Conservation (phyloP, 2,888 invertebrate genomes). For the Cancer borealis region DNA sequence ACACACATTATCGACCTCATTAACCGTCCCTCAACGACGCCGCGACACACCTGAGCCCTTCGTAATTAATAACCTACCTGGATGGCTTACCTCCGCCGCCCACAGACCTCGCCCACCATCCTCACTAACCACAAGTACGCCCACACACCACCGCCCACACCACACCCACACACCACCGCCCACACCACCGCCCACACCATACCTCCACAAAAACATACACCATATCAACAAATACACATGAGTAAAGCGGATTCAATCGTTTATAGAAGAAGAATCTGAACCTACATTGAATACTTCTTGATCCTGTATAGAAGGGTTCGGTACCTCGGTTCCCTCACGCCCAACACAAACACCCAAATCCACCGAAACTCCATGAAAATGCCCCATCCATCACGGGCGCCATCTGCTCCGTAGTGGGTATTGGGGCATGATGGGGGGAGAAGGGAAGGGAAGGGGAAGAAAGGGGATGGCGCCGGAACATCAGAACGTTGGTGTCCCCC, state of each 20-base stretch:
- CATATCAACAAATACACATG: not conserved
- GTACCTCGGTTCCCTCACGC: not conserved
- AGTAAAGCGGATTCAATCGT: not conserved
- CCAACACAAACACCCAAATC: constrained; percentile 58
- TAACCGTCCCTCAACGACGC: not conserved
- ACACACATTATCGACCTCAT: constrained; percentile 36
- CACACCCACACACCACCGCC: not conserved
- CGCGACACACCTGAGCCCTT: not conserved
- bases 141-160: not conserved
- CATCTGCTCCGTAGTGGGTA: constrained; percentile 20
- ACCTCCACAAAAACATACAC: not conserved
- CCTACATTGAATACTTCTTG: not conserved
- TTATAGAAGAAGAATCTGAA: not conserved
- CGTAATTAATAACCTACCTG: constrained; percentile 47
- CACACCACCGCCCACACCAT: not conserved
- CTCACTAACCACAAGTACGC: not conserved
- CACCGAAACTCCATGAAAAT: constrained; percentile 60
- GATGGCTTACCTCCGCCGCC: not conserved
- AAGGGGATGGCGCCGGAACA: not conserved
- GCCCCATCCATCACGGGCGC: constrained; percentile 56
- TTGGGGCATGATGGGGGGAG: not conserved
- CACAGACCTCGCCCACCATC: not conserved
- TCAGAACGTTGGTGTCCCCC: not conserved
- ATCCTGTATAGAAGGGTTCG: constrained; percentile 26
- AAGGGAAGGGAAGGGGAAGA: not conserved